Conservation (phyloP, 2,113 vertebrate genomes). For the Neotoma lepida region DNA sequence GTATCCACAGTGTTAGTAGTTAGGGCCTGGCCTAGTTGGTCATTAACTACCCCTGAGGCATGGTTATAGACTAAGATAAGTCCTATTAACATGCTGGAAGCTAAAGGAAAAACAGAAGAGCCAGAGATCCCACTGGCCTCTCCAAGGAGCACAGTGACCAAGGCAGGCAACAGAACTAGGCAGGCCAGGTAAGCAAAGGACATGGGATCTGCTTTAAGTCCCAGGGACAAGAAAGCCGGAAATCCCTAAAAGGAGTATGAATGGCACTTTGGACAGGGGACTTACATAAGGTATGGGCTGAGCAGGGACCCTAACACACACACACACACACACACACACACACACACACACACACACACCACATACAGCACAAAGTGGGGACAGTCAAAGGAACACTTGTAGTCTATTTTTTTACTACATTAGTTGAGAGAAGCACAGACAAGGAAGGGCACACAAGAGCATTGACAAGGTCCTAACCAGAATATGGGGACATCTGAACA, state of each 20-base stretch:
- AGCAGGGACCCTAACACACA: neutral
- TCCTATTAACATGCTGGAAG: neutral
- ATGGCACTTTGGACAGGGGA: neutral
- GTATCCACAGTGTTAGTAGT: neutral
- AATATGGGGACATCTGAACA: fast-evolving
- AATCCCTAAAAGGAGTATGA: neutral
- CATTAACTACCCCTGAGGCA: neutral
- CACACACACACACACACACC: too few species aligned
- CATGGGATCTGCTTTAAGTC: neutral
- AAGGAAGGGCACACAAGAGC: neutral
- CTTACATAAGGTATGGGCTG: fast-evolving
- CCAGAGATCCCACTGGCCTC: neutral
- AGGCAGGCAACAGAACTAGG: neutral
- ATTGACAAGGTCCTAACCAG: neutral
- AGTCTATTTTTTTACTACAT: neutral
- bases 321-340: too few species aligned
- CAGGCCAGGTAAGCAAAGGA: neutral
- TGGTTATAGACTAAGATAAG: neutral
- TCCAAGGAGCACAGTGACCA: neutral
- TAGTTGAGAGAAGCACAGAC: fast-evolving
- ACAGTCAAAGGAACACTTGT: fast-evolving
- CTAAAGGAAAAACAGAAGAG: neutral
- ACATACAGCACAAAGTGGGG: neutral
- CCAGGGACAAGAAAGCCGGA: neutral
- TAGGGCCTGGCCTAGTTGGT: neutral